These are phyloP conservation scores for Epinotia nisella DNA, from an alignment of 2,888 invertebrate species.

Conservation along the genomic window DNA sequence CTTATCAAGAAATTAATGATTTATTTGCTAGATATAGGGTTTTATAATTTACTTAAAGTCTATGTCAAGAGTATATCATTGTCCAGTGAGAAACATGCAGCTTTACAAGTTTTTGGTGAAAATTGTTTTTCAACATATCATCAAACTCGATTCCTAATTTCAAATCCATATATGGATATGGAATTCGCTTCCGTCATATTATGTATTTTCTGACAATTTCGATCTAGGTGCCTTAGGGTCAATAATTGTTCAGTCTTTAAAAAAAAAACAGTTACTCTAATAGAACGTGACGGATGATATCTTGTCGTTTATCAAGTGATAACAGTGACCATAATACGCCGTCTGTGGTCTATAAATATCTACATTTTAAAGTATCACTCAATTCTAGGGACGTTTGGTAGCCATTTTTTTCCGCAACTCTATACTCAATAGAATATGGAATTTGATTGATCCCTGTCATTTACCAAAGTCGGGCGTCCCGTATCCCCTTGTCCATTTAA, in stretches of 20 bases:
- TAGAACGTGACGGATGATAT: neutral
- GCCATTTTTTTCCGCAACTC: slow-evolving; percentile 7
- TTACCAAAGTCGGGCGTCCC: slow-evolving; percentile 10
- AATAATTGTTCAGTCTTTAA: too few relatives aligned
- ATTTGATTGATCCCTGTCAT: slow-evolving; percentile 29
- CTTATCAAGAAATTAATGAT: slow-evolving; percentile 69
- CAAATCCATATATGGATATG: too few relatives aligned
- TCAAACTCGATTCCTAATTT: too few relatives aligned
- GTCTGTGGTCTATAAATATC: too few relatives aligned
- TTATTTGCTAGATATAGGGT: slow-evolving; percentile 51
- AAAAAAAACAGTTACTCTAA: too few relatives aligned
- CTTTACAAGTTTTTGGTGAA: neutral
- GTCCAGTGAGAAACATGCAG: neutral
- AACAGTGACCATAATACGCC: neutral
- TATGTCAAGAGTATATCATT: neutral
- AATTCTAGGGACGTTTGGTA: neutral
- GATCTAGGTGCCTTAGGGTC: too few relatives aligned
- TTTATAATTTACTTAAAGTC: slow-evolving; percentile 16
- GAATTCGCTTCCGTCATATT: too few relatives aligned
- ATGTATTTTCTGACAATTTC: too few relatives aligned
- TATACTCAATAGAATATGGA: neutral
- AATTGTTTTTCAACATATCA: too few relatives aligned
- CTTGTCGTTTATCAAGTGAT: neutral
- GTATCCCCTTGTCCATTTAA: slow-evolving; percentile 2
- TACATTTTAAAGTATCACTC: neutral